Evolutionary conservation across 2,113 vertebrate species (phyloP), one percentile per base, ranked within the genome.

Genomic region (Sus scrofa): DNA sequence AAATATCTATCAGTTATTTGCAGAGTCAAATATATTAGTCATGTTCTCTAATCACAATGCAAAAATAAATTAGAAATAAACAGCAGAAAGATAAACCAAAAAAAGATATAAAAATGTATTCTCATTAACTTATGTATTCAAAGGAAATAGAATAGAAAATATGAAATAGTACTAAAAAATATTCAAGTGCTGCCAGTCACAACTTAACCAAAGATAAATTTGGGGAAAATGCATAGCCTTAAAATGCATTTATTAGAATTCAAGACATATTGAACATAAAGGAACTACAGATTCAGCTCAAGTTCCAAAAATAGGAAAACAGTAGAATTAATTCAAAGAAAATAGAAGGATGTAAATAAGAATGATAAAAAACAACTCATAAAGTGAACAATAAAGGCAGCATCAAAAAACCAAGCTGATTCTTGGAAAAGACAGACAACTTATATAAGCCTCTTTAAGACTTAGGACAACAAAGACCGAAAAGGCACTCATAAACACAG

Each of bases 1-100:
- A 34, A n/a, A 27, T 52, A 94, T 26, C 20, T 60, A 94, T 20
- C 20, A 62, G 11, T 20, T 70, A 62, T 19, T 70, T 77, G 19
- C 60, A 77, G 37, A 32, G 8, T 84, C 68, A 88, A 75, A 92
- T 78, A 77, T 7, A 82, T 75, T 37, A 77, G 27, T 89, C 78
- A 70, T 78, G 30, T 86, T 73, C 18, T 90, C 44, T 90, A 79
- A 85, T 73, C 15, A 65, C 65, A 89, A 32, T 19, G 9, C 12
- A 78, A 93, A 93, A 65, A 77, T 39, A 88, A 63, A 71, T 32
- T 58, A 85, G 20, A 79, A 78, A 90, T 93, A 24, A 86, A 22
- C 15, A 79, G 56, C 7, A 93, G 14, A 85, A 85, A 52, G 8
- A 60, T 37, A 77, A 52, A 78, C 12, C 30, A 84, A 89, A 71